Evolutionary conservation across 2,888 invertebrate species (phyloP).

Genomic region (Linyphia triangularis): DNA sequence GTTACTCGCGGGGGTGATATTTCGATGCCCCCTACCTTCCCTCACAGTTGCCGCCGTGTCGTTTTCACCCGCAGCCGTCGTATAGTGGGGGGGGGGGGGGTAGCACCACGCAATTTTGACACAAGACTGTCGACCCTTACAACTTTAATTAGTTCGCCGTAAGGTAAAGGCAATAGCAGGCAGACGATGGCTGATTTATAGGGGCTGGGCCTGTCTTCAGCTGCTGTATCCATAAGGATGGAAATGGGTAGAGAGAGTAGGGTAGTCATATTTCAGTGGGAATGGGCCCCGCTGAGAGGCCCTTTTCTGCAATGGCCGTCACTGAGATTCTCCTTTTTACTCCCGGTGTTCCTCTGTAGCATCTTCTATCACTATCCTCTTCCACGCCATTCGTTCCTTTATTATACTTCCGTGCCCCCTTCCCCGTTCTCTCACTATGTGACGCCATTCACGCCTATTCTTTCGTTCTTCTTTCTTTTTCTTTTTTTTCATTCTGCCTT

Average conservation of each 20-base stretch:
- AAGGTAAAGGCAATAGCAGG: constrained; percentile 44
- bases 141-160: constrained; percentile 67
- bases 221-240: constrained; percentile 69
- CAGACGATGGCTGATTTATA: constrained; percentile 71
- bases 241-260: constrained; percentile 54
- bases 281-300: constrained; percentile 70
- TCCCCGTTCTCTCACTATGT: constrained; percentile 13
- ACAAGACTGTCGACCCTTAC: constrained; percentile 64
- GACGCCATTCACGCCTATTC: constrained; percentile 41
- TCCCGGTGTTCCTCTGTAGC: constrained; percentile 44
- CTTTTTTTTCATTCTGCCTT: constrained; percentile 6
- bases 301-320: constrained; percentile 42
- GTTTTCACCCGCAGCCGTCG: constrained; percentile 33
- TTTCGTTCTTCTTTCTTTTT: background rate
- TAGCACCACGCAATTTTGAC: constrained; percentile 67
- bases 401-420: constrained; percentile 48
- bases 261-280: constrained; percentile 70
- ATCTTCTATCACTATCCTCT: constrained; percentile 49
- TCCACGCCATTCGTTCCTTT: constrained; percentile 66
- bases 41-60: constrained; percentile 30
- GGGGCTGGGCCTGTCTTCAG: constrained; percentile 61
- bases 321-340: constrained; percentile 56
- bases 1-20: constrained; percentile 25
- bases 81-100: constrained; percentile 15
- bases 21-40: constrained; percentile 1